Percentiles rank a stretch among this genome's conserved stretches.
Conservation (phyloP, 2,888 invertebrate genomes). For the Salticus scenicus region DNA sequence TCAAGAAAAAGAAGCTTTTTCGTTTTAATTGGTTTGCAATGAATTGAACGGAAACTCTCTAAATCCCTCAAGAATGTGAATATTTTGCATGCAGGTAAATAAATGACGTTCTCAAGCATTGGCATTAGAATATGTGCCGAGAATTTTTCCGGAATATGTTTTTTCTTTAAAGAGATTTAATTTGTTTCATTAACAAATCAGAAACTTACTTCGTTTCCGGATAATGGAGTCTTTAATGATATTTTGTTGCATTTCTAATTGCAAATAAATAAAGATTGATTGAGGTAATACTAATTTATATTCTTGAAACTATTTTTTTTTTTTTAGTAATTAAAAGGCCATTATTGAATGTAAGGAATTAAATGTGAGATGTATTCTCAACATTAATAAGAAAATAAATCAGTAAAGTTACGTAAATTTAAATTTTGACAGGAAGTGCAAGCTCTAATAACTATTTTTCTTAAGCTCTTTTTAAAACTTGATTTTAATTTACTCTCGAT, state of each 20-base stretch:
- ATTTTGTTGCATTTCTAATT: slow-evolving; percentile 4
- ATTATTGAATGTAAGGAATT: no score
- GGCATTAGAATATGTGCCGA: no score
- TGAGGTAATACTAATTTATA: no score
- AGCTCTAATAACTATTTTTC: no score
- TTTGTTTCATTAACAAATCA: not conserved
- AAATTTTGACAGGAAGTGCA: no score
- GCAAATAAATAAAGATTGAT: not conserved
- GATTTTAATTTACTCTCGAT: no score
- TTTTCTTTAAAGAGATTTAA: not conserved
- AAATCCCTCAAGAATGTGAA: not conserved
- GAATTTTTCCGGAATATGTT: not conserved
- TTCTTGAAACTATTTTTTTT: no score
- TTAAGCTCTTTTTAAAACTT: no score
- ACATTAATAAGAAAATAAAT: no score
- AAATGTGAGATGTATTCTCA: no score
- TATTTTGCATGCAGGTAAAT: slow-evolving; percentile 12
- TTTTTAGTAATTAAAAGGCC: no score
- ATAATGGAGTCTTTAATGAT: slow-evolving; percentile 1
- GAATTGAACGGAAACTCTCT: not conserved
- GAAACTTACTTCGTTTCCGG: not conserved
- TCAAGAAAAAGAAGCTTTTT: not conserved
- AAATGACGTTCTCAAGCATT: not conserved
- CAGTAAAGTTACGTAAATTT: no score
- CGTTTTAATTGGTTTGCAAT: slow-evolving; percentile 5